Evolutionary conservation across 2,888 invertebrate genomes (phyloP).

Genomic region (Zygothrica quintamaculata): DNA sequence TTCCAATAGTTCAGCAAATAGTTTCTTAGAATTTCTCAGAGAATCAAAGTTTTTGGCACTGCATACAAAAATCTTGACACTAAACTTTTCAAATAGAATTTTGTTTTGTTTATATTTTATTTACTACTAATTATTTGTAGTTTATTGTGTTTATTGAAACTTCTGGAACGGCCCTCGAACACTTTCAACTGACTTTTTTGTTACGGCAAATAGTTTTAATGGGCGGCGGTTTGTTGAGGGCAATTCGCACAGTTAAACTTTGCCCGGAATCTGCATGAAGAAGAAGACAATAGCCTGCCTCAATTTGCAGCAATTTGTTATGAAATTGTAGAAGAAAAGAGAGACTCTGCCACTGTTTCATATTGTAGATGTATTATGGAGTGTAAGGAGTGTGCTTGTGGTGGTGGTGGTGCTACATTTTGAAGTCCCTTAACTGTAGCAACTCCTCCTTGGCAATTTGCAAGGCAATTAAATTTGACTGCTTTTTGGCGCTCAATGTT

Average conservation of each 20-base stretch:
- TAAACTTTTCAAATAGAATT: conserved; percentile 18
- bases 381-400: no score
- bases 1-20: conserved; percentile 73
- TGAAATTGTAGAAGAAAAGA: conserved; percentile 56
- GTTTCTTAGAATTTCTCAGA: conserved; percentile 57
- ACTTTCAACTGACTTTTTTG: conserved; percentile 25
- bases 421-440: neutral
- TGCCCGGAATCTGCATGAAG: conserved; percentile 38
- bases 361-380: neutral
- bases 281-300: conserved; percentile 43
- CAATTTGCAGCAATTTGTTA: conserved; percentile 72
- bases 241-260: conserved; percentile 48
- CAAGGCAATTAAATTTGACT: conserved; percentile 78
- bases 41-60: conserved; percentile 50
- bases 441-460: conserved; percentile 61
- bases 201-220: conserved; percentile 75
- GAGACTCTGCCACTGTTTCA: conserved; percentile 10
- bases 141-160: neutral
- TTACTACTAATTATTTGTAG: conserved; percentile 7
- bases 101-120: neutral
- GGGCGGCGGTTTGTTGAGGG: conserved; percentile 63
- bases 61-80: conserved; percentile 56
- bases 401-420: neutral
- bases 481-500: conserved; percentile 56
- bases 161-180: conserved; percentile 3